phyloP scores from a whole-genome alignment of 2,888 invertebrate genomes.

The Macroteleia sp. region DNA sequence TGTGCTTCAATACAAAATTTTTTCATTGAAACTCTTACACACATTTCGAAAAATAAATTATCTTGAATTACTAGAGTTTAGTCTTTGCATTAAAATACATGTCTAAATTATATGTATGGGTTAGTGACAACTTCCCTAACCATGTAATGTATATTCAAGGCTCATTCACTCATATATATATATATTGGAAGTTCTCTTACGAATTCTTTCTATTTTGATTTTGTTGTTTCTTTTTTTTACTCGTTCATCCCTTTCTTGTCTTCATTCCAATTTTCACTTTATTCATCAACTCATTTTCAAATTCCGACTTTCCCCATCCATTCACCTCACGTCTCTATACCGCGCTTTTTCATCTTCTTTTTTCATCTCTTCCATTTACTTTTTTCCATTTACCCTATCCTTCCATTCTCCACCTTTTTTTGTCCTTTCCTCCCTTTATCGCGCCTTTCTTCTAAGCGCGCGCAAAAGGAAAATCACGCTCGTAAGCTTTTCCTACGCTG shows the following conservation, averaged over 20 bases:
- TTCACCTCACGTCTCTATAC: not conserved
- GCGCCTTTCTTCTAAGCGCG: slow-evolving; percentile 18
- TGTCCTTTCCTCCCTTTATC: slow-evolving; percentile 12
- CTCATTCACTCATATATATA: no score
- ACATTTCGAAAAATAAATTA: no score
- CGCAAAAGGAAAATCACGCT: slow-evolving; percentile 44
- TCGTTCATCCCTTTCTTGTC: not conserved
- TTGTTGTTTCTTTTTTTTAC: not conserved
- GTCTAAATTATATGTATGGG: no score
- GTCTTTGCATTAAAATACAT: no score
- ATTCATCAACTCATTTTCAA: slow-evolving; percentile 23
- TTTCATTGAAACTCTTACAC: no score
- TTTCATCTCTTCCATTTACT: not conserved
- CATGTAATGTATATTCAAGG: no score
- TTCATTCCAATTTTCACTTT: not conserved
- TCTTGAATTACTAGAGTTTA: no score
- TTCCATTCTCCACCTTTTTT: not conserved
- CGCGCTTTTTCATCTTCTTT: not conserved
- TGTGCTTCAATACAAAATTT: no score
- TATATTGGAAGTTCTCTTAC: no score
- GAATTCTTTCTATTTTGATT: not conserved
- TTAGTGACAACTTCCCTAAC: no score
- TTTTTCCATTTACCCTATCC: not conserved
- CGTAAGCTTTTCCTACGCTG: slow-evolving; percentile 30
- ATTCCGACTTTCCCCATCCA: not conserved